Base-by-base conservation (phyloP, 2,797 vertebrate genomes). In the Muraenolepis orangiensis region DNA sequence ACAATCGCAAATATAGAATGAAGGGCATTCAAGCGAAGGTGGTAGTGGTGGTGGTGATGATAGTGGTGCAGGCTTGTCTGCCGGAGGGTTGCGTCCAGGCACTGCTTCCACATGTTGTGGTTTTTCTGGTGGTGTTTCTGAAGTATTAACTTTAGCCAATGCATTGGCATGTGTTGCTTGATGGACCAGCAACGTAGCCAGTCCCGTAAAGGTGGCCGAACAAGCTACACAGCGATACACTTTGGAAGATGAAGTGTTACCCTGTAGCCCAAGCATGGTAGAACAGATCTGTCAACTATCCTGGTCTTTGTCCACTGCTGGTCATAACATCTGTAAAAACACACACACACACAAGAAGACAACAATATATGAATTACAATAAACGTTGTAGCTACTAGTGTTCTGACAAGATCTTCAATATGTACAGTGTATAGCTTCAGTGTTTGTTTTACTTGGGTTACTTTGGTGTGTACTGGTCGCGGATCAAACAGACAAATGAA, bases 181-280 rank as follows among this genome's bases (percentile, higher is more conserved):
- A 82, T 94, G 94, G 38, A 94, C 93, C 3, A 94, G 82, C 79
- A 94, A 83, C 20, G 93, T 91, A 4, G 93, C 85, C 80, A 94
- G 84, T 82, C 90, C 91, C n/a, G 77, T 87, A 83, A 94, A 94
- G 4, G 92, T 92, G 40, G 91, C 92, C n/a, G 93, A 92, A 81
- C 93, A 94, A 0, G 93, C 92, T 81, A 94, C 89, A 82, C 94
- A 94, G 57, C 88, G 91, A 73, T 93, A 94, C 20, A 91, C 90
- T 86, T 93, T 94, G 51, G 89, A 75, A 3, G 91, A 73, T 0
- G 91, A 88, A 74, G 88, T 23, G 11, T 76, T 91, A 84, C 93
- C 93, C 78, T 94, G 92, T 72, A 95, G 84, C 1, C 93, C 94
- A 69, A 95, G 91, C 94, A 95, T 95, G 40, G 80, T 20, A 26